These are phyloP conservation scores for Urocolius indicus DNA, from an alignment of 2,113 vertebrate species.

Conservation along the genomic window DNA sequence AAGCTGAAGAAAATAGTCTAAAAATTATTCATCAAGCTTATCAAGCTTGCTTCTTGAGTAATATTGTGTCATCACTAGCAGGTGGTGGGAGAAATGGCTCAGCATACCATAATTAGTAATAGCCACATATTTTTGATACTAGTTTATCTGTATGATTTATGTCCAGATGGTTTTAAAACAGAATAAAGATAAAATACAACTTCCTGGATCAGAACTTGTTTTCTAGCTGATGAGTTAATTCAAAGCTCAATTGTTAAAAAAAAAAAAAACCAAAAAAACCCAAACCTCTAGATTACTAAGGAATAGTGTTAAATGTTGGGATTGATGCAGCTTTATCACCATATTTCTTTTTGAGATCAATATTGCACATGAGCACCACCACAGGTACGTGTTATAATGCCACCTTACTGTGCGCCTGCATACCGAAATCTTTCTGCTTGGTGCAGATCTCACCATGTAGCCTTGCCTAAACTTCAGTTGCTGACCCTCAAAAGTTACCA, in stretches of 20 bases:
- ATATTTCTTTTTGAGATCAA: neutral
- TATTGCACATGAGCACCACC: neutral
- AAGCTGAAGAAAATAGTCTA: slow-evolving; percentile 37
- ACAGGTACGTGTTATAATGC: neutral
- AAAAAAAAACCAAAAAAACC: too few species aligned
- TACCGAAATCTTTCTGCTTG: neutral
- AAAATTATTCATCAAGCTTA: slow-evolving; percentile 53
- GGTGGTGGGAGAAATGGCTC: slow-evolving; percentile 33
- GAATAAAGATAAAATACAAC: slow-evolving; percentile 6
- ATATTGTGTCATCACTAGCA: slow-evolving; percentile 36
- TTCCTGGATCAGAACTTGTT: slow-evolving; percentile 22
- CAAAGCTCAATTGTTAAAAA: neutral
- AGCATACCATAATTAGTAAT: slow-evolving; percentile 16
- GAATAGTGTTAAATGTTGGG: neutral
- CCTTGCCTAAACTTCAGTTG: neutral
- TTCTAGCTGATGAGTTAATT: slow-evolving; percentile 4
- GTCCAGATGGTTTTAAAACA: slow-evolving; percentile 42
- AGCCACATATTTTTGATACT: neutral
- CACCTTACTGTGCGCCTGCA: accelerated
- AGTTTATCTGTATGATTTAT: neutral
- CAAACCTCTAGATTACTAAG: neutral
- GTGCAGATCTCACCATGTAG: neutral
- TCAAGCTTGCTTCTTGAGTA: slow-evolving; percentile 48
- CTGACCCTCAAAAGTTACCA: neutral
- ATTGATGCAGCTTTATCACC: neutral